These are phyloP conservation scores for Leucoraja erinaceus DNA, from an alignment of 2,113 vertebrate genomes.

Conservation along the genomic window DNA sequence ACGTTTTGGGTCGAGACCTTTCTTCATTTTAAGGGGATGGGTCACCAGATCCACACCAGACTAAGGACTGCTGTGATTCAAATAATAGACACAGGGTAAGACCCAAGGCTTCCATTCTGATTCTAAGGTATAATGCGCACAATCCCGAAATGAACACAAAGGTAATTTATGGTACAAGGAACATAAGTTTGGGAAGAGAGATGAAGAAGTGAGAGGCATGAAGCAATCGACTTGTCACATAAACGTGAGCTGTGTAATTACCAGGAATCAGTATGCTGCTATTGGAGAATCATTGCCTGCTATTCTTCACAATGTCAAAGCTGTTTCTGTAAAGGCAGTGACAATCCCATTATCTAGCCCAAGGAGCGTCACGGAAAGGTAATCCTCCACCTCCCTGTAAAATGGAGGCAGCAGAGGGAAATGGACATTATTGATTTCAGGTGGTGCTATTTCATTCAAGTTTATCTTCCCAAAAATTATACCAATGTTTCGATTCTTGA, in stretches of 20 bases:
- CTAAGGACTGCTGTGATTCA: background rate
- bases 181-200: background rate
- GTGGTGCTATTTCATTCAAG: background rate
- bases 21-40: background rate
- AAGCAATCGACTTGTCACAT: background rate
- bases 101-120: background rate
- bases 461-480: background rate
- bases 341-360: background rate
- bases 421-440: background rate
- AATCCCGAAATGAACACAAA: background rate
- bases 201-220: background rate
- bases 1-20: no score
- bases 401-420: background rate
- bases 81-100: background rate
- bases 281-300: background rate
- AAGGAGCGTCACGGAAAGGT: background rate
- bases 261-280: no score
- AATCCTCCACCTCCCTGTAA: background rate
- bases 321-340: background rate
- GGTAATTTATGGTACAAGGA: background rate
- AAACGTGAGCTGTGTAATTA: background rate
- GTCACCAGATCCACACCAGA: background rate
- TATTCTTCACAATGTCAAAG: background rate
- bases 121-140: background rate
- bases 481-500: background rate